Percentiles rank a stretch among this genome's conserved stretches.
Conservation (phyloP, 2,113 vertebrate genomes). For the Oxyura jamaicensis region DNA sequence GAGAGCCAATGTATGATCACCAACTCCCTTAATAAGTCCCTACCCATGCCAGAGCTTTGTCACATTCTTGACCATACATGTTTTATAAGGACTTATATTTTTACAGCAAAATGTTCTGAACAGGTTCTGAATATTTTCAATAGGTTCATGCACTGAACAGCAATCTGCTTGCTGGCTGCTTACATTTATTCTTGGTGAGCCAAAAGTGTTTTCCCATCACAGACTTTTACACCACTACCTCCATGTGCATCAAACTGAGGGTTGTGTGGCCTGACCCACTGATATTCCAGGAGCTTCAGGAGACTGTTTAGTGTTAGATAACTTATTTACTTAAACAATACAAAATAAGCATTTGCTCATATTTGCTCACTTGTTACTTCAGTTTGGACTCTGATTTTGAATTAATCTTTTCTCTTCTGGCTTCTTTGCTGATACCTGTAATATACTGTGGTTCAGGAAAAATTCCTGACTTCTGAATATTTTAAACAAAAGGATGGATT, state of each 20-base stretch:
- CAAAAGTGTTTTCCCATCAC: not conserved
- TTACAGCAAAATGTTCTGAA: not conserved
- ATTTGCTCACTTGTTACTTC: not conserved
- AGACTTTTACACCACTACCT: not conserved
- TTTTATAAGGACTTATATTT: not conserved
- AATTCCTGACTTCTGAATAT: not conserved
- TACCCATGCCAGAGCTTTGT: not conserved
- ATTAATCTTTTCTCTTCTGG: not conserved
- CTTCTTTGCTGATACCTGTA: not conserved
- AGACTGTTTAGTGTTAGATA: not conserved
- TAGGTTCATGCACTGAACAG: not conserved
- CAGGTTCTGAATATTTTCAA: not conserved
- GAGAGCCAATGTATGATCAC: not conserved
- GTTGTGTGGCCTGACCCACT: not conserved
- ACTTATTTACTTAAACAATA: not conserved
- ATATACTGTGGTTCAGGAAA: not conserved
- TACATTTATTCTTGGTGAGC: not conserved
- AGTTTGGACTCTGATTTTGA: not conserved
- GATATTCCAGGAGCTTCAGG: not conserved
- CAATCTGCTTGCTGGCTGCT: not conserved
- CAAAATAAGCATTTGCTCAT: not conserved
- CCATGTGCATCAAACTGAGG: not conserved
- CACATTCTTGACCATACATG: not conserved
- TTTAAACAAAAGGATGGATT: not conserved
- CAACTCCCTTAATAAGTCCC: rapidly evolving